Conservation (phyloP, 2,888 invertebrate species). For the Chromoteleia sp. region DNA sequence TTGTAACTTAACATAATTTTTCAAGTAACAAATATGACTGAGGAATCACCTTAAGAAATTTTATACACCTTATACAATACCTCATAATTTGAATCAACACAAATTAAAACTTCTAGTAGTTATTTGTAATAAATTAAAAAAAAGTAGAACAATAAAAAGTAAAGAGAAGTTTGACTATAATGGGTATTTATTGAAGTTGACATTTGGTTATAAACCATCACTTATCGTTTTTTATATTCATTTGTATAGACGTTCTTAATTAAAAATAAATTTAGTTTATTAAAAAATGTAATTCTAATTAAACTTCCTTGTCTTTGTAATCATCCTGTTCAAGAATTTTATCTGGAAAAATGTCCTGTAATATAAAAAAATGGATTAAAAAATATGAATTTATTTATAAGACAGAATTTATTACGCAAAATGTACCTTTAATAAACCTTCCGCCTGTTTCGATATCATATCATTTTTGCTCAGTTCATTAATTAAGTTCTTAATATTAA, state of each 20-base stretch:
- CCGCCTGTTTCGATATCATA: background rate
- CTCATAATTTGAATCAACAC: too few relatives aligned
- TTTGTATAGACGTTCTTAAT: background rate
- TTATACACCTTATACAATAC: too few relatives aligned
- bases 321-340: background rate
- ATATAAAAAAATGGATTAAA: background rate
- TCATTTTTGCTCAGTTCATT: background rate
- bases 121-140: too few relatives aligned
- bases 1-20: too few relatives aligned
- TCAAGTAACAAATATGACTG: too few relatives aligned
- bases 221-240: constrained; percentile 1
- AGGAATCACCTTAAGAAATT: too few relatives aligned
- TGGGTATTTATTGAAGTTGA: too few relatives aligned
- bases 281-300: background rate
- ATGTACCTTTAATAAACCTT: background rate
- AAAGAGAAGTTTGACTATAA: too few relatives aligned
- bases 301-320: background rate
- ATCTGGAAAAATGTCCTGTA: background rate
- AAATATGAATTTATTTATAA: background rate
- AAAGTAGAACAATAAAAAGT: too few relatives aligned
- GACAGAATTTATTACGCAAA: background rate
- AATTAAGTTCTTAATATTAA: background rate
- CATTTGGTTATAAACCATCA: too few relatives aligned
- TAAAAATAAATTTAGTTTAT: background rate
- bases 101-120: too few relatives aligned